A percentile compares a stretch with the other conserved stretches of the same genome.
These are phyloP conservation scores for Ornithoptera alexandrae DNA, from an alignment of 2,888 invertebrate genomes.

Conservation along the genomic window DNA sequence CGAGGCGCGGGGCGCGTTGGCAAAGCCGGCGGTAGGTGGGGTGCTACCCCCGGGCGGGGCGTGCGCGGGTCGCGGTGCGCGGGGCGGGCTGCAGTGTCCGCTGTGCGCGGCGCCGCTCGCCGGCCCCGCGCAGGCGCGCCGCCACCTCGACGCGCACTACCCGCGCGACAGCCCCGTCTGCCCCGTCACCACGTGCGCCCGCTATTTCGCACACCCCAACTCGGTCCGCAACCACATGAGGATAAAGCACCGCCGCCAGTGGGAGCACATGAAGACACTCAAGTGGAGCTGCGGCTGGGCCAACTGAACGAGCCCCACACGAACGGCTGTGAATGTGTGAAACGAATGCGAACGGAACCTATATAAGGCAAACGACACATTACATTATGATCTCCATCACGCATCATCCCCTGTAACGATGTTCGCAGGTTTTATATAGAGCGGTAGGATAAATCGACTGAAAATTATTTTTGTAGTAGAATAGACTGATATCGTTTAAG, in stretches of 20 bases:
- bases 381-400: slow-evolving; percentile 63
- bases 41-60: slow-evolving; percentile 33
- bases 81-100: slow-evolving; percentile 43
- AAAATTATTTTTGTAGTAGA: slow-evolving; percentile 80
- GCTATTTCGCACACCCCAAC: slow-evolving; percentile 90
- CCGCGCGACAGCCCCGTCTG: slow-evolving; percentile 91
- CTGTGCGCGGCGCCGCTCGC: slow-evolving; percentile 75
- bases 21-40: slow-evolving; percentile 42
- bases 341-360: too few species aligned
- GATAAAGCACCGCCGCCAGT: slow-evolving; percentile 88
- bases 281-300: slow-evolving; percentile 85
- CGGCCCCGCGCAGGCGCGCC: slow-evolving; percentile 88
- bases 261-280: slow-evolving; percentile 91
- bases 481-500: slow-evolving; percentile 78
- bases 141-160: slow-evolving; percentile 90
- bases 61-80: slow-evolving; percentile 33
- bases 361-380: not conserved
- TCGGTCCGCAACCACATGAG: slow-evolving; percentile 93
- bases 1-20: slow-evolving; percentile 53
- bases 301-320: slow-evolving; percentile 38
- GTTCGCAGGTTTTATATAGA: slow-evolving; percentile 56
- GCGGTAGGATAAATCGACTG: slow-evolving; percentile 76
- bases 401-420: slow-evolving; percentile 67
- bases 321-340: slow-evolving; percentile 41
- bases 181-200: slow-evolving; percentile 87